Base-by-base conservation (phyloP, 2,797 vertebrate genomes). In the Hozukius guyotensis region DNA sequence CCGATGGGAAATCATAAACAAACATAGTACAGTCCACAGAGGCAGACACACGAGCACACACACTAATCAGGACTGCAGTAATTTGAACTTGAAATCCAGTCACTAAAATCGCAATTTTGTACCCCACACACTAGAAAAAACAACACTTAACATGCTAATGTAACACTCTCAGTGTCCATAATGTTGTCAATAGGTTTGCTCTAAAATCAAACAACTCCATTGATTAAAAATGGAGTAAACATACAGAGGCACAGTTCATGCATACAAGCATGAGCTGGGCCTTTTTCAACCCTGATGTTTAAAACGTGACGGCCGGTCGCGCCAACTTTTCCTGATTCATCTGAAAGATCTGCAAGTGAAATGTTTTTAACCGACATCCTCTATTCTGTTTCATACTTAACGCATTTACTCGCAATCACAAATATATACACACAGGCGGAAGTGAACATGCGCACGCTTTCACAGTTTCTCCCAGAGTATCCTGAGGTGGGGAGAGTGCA, bases 401-500 rank as follows among this genome's bases (percentile, higher is more conserved):
- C 75, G 42, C 72, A 68, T 49, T 80, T 77, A 59, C 31, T 69
- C n/a, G 2, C 53, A 32, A 36, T 18, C 56, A 18, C 52, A 81
- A 66, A 75, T 34, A 83, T 29, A 13, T 25, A 62, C 29, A 34
- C 57, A 66, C 42, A 66, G 5, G 53, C 38, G 29, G 10, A 56
- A 82, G 46, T 67, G 13, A 79, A 68, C 46, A 9, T 60, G 49
- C 56, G 16, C 72, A 27, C 11, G 6, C 64, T 42, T 32, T 49
- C 76, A 31, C 34, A 61, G 49, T 18, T 65, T 62, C 60, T 72
- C 29, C 24, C 53, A 57, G 14, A 84, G 63, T 29, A 34, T 76
- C 67, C 83, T 66, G 61, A 78, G 66, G 62, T 75, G 31, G 18
- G 46, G 55, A 80, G 61, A 59, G 29, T 56, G 72, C 42, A 75